Evolutionary conservation across 2,113 vertebrate genomes (phyloP), one percentile per base, ranked within the genome.

Genomic region (Rissa tridactyla): DNA sequence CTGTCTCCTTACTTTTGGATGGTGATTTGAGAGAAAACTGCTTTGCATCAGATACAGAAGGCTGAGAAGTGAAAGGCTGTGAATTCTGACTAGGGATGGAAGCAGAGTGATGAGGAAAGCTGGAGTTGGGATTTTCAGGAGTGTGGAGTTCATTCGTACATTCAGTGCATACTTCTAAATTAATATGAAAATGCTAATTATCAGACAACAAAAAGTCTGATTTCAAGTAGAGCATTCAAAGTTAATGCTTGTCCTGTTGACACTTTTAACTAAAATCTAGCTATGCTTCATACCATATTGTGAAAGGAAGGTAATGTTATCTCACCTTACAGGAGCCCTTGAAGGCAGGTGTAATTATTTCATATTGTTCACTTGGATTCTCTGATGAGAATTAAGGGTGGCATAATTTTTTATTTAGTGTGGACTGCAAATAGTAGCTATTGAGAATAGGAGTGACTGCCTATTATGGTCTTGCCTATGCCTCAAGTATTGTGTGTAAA

Each of bases 331-430:
- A 32, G 60, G 87, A 89, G 29, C 26, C 23, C 20, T 87, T 42
- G 44, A 93, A 88, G 46, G 30, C 27, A 30, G 25, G 8, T 79
- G 90, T 82, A 85, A 78, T 79, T 88, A 42, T 93, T 88, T 85
- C 5, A 6, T 72, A 11, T 34, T 80, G 40, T 92, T 85, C 34
- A 27, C 8, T 47, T 82, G 76, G 7, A 30, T 92, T 42, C 44
- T 92, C 5, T 47, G 52, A 47, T 83, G 32, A 49, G 38, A 27
- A 7, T 46, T 60, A 70, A 78, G 2, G 2, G 11, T 76, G 42
- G 6, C 34, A 47, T 76, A 52, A 52, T 77, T 58, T 16, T 87
- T 3, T 72, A n/a, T 93, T 55, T 76, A 57, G 27, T 72, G 21
- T 69, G 36, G 40, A 44, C 44, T 85, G 34, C 49, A 88, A 65